Evolutionary conservation across 2,888 invertebrate genomes (phyloP).

Genomic region (Dolichopus griseipennis): DNA sequence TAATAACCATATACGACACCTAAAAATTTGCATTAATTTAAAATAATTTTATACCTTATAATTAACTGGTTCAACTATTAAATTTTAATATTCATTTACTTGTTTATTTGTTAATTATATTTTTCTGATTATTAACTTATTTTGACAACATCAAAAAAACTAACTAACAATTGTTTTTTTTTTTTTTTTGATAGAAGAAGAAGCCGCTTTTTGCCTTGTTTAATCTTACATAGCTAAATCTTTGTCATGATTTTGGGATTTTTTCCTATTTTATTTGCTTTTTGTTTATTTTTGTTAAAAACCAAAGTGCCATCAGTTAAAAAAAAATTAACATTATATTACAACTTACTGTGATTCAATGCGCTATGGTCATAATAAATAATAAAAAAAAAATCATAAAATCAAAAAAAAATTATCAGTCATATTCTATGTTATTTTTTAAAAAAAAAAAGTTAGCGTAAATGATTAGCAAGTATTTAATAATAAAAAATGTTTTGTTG

Average conservation of each 20-base stretch:
- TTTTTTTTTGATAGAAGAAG: neutral
- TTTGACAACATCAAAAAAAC: neutral
- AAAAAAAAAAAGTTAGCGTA: neutral
- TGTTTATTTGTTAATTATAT: neutral
- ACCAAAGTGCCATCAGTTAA: neutral
- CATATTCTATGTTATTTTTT: neutral
- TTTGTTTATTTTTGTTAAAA: neutral
- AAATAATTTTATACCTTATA: no score
- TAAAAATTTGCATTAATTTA: no score
- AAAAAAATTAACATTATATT: neutral
- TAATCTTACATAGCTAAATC: neutral
- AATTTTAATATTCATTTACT: neutral
- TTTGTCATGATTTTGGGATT: conserved; percentile 3
- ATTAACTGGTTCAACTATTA: no score
- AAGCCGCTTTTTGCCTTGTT: neutral
- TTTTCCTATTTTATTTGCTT: neutral
- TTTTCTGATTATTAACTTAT: neutral
- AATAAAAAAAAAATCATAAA: no score
- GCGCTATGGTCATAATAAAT: neutral
- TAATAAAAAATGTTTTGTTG: neutral
- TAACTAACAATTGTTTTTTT: neutral
- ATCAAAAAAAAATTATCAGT: no score
- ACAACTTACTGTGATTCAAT: neutral
- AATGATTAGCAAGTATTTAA: neutral
- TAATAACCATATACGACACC: no score